These are phyloP conservation scores for Cotesia congregata DNA, from an alignment of 2,888 invertebrate genomes.

Conservation along the genomic window DNA sequence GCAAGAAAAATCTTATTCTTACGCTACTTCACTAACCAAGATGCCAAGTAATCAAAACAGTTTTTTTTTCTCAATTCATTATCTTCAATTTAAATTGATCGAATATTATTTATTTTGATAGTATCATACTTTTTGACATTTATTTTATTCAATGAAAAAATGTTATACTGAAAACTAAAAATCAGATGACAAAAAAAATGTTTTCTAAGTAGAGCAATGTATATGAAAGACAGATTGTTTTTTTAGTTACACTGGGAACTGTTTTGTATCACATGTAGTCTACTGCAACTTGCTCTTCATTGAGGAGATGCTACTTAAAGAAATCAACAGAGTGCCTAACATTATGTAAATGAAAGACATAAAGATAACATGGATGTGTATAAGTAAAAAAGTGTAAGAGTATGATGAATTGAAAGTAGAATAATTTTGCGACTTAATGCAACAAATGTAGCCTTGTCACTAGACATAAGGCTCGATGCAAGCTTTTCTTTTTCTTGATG, in stretches of 20 bases:
- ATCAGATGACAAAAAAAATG: background rate
- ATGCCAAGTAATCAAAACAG: no score
- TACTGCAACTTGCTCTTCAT: constrained; percentile 50
- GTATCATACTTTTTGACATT: no score
- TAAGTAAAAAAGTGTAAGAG: constrained; percentile 45
- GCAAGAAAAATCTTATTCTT: constrained; percentile 69
- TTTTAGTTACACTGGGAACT: background rate
- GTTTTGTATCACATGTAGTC: background rate
- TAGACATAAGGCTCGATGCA: constrained; percentile 55
- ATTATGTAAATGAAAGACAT: constrained; percentile 59
- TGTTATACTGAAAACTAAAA: background rate
- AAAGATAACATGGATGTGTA: constrained; percentile 40
- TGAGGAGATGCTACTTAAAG: constrained; percentile 68
- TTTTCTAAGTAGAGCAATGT: background rate
- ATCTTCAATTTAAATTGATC: no score
- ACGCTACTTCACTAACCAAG: constrained; percentile 61
- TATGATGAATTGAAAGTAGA: constrained; percentile 24
- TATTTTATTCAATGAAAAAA: background rate
- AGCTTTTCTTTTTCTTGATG: constrained; percentile 63
- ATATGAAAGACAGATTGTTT: constrained; percentile 14
- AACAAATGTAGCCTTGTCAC: constrained; percentile 54
- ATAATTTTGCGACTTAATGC: constrained; percentile 45
- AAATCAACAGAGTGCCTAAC: constrained; percentile 63
- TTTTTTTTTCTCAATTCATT: no score
- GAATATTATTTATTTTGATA: no score